phyloP scores from a whole-genome alignment of 2,113 vertebrate genomes.

The Mormoops blainvillei region DNA sequence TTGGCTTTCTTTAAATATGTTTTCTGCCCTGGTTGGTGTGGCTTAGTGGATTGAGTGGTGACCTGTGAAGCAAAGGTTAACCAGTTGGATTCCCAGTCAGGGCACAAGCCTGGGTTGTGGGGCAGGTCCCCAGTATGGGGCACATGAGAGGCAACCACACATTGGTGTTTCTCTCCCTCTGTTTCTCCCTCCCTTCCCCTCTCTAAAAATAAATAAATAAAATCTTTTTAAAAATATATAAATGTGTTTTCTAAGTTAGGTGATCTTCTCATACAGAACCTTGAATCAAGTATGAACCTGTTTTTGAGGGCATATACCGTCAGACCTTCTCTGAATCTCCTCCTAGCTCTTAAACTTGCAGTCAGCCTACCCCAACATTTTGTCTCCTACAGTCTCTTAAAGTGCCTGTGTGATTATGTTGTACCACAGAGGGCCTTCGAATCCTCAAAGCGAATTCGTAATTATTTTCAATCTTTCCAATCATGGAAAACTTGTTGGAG shows the following conservation, averaged over 20 bases:
- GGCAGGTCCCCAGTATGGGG: too few relatives aligned
- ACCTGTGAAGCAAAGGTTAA: too few relatives aligned
- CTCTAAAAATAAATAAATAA: too few relatives aligned
- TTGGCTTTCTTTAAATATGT: neutral
- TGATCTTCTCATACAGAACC: neutral
- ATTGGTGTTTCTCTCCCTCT: too few relatives aligned
- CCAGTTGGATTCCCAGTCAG: too few relatives aligned
- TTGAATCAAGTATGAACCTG: neutral
- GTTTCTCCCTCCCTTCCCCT: too few relatives aligned
- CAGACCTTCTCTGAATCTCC: neutral
- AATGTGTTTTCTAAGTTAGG: neutral
- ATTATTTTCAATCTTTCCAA: neutral
- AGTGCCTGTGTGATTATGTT: neutral
- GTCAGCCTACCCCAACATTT: neutral
- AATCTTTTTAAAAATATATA: too few relatives aligned
- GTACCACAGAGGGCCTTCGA: neutral
- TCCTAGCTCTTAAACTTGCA: neutral
- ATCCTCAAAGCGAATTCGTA: neutral
- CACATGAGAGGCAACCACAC: too few relatives aligned
- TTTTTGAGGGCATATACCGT: neutral
- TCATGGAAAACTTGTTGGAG: neutral
- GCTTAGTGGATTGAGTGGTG: too few relatives aligned
- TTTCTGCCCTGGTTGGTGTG: too few relatives aligned
- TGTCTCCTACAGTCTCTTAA: neutral
- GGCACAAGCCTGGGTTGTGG: too few relatives aligned